phyloP scores from a whole-genome alignment of 2,888 invertebrate species.

The Euzetes globulus region DNA sequence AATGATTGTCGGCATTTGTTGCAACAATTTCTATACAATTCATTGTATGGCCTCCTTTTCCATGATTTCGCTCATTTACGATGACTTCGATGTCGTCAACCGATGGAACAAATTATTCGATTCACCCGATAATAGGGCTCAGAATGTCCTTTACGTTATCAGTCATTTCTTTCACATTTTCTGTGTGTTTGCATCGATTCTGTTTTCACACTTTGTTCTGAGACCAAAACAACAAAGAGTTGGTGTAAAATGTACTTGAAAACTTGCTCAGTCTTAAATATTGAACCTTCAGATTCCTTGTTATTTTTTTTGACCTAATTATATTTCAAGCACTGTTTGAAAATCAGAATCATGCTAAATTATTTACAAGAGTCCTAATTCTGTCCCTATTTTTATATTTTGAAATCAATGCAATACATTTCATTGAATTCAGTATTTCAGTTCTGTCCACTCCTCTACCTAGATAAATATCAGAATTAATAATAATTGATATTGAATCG shows the following conservation, averaged over 20 bases:
- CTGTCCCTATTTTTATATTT: too few species aligned
- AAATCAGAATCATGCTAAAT: too few species aligned
- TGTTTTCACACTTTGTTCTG: not conserved
- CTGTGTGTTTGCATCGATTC: not conserved
- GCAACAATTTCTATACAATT: not conserved
- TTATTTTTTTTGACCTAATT: too few species aligned
- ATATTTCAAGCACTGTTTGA: too few species aligned
- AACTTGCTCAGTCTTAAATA: too few species aligned
- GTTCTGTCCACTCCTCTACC: too few species aligned
- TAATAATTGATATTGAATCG: too few species aligned
- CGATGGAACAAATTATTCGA: not conserved
- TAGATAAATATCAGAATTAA: too few species aligned
- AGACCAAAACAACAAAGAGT: not conserved
- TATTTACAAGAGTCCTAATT: too few species aligned
- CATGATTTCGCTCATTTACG: not conserved
- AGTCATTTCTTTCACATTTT: not conserved
- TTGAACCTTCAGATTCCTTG: too few species aligned
- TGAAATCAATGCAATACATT: too few species aligned
- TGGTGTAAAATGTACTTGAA: not conserved
- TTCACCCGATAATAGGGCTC: not conserved
- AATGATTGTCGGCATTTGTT: not conserved
- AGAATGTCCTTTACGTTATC: not conserved
- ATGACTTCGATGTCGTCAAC: conserved; percentile 17
- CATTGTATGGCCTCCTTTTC: not conserved
- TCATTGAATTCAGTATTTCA: too few species aligned